Conservation (phyloP, 2,113 vertebrate genomes). For the Gymnocephalus cernua region DNA sequence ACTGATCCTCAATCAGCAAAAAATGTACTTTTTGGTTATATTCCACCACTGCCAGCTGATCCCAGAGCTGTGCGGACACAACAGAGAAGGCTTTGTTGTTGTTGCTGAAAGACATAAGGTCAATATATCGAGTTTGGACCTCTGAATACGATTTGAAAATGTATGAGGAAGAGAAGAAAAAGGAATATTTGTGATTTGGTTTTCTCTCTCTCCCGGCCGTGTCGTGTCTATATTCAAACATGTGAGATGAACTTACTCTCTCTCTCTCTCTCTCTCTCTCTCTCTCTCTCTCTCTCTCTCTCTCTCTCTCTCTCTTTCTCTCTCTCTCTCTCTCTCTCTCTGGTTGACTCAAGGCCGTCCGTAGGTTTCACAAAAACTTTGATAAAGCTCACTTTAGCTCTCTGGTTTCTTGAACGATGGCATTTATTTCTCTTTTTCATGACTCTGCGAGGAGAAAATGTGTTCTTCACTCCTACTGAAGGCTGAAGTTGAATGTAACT, state of each 20-base stretch:
- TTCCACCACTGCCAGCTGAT: too few relatives aligned
- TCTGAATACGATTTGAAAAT: too few relatives aligned
- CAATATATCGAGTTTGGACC: too few relatives aligned
- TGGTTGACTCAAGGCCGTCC: not conserved
- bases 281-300: too few relatives aligned
- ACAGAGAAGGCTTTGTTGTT: too few relatives aligned
- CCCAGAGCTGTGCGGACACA: too few relatives aligned
- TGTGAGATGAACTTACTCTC: not conserved
- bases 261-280: too few relatives aligned
- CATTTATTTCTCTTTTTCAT: constrained; percentile 17
- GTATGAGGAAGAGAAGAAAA: not conserved
- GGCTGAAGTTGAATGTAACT: not conserved
- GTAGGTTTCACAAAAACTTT: constrained; percentile 1
- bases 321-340: not conserved
- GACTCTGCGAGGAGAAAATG: not conserved
- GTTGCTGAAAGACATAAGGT: too few relatives aligned
- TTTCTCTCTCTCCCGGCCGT: not conserved
- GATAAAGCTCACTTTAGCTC: not conserved
- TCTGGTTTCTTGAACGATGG: not conserved
- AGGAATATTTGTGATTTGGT: not conserved
- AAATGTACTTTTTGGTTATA: too few relatives aligned
- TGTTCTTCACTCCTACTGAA: not conserved
- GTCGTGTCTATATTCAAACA: not conserved
- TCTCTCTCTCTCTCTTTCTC: too few relatives aligned
- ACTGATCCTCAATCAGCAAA: too few relatives aligned